Evolutionary conservation across 2,888 invertebrate genomes (phyloP), one percentile per base, ranked within the genome.

Genomic region (Eurytoma adleriae): DNA sequence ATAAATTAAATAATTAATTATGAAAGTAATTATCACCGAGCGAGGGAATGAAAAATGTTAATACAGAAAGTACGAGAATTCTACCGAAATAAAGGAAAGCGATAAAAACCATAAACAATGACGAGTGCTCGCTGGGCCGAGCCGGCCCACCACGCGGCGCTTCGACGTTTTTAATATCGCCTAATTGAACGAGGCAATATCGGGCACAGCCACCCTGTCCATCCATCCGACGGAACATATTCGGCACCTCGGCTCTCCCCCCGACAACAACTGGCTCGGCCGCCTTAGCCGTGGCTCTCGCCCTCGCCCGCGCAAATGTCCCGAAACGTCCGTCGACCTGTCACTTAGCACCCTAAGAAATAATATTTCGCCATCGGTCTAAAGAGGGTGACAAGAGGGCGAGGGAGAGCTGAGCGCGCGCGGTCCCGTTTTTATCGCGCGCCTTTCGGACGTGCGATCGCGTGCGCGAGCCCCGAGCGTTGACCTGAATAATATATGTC

Each of bases 401-500:
- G 30, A 18, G 27, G 27, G 50, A 10, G 7, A 7, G 0, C n/a
- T 50, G 12, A 5, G 16, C 10, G 30, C 50, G 10, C 48, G 30
- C 20, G 54, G 7, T 24, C 30, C 14, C 52, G 13, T n/a, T 66
- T 48, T n/a, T 66, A 77, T 76, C 72, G 79, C 74, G 82, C 27
- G 85, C 40, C 40, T 40, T 40, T 40, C 10, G 40, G 14, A 54
- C 40, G 64, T 64, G 84, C 84, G 84, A 82, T 84, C 84, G 83
- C 85, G 76, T 80, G 83, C 83, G 80, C 84, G 84, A 85, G 85
- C 84, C 81, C 85, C 86, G 57, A 84, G 86, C 87, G 89, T 89
- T 88, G 88, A 84, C 80, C 86, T 90, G 89, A 89, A 89, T 90
- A 90, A 90, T 90, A 87, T 88, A 88, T 88, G 86, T 88, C 85